These are phyloP conservation scores for Hemistola chrysoprasaria DNA, from an alignment of 2,888 invertebrate species.

Conservation along the genomic window DNA sequence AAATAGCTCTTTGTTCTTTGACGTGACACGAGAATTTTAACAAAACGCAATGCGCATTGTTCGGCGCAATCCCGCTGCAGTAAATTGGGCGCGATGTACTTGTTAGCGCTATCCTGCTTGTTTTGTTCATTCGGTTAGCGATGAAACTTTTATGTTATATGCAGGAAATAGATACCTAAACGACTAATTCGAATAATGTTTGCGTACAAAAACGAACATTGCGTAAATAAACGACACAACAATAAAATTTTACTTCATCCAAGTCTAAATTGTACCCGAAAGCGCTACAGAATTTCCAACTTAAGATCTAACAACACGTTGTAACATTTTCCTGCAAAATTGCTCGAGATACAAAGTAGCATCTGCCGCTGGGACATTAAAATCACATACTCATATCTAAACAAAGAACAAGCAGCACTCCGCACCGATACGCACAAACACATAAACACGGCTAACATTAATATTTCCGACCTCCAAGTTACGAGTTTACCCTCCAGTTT, in stretches of 20 bases:
- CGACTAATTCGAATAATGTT: too few species aligned
- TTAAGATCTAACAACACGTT: conserved; percentile 1
- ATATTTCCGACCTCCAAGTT: conserved; percentile 25
- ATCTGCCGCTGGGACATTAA: conserved; percentile 17
- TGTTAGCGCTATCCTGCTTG: conserved; percentile 15
- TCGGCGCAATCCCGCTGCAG: conserved; percentile 22
- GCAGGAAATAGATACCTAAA: too few species aligned
- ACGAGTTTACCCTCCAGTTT: conserved; percentile 27
- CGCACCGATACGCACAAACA: conserved; percentile 21
- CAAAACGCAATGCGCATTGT: conserved; percentile 34
- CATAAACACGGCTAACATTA: conserved; percentile 27
- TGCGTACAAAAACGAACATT: too few species aligned
- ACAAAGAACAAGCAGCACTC: conserved; percentile 14
- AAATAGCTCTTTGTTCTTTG: conserved; percentile 49
- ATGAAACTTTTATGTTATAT: too few species aligned
- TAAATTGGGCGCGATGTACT: conserved; percentile 24
- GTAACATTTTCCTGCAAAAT: conserved; percentile 2
- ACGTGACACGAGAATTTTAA: conserved; percentile 41
- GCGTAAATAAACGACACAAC: too few species aligned
- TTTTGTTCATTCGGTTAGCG: too few species aligned
- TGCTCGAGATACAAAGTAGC: conserved; percentile 16
- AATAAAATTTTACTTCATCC: too few species aligned
- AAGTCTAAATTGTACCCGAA: too few species aligned
- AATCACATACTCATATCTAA: conserved; percentile 15
- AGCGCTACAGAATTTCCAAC: neutral